phyloP scores from a whole-genome alignment of 2,888 invertebrate genomes.

The Pristionchus entomophagus region DNA sequence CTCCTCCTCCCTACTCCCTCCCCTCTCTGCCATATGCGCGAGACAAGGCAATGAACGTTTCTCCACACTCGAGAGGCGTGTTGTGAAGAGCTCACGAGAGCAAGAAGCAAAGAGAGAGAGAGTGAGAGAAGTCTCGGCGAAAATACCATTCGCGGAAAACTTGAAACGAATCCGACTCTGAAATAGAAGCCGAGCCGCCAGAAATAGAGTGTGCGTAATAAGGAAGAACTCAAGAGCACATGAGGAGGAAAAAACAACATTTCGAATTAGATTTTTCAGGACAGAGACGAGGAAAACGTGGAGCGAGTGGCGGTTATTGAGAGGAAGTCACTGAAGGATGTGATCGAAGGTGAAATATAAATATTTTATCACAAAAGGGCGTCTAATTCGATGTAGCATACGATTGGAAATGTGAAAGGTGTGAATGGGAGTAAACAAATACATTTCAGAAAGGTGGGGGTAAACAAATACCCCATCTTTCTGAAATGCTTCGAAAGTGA shows the following conservation, averaged over 20 bases:
- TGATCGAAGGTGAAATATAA: constrained; percentile 39
- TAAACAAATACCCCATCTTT: no score
- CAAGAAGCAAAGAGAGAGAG: neutral
- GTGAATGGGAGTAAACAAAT: no score
- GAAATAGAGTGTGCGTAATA: neutral
- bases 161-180: no score
- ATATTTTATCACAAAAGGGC: no score
- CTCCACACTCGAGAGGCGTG: neutral
- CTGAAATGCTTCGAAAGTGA: no score
- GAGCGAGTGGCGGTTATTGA: constrained; percentile 37
- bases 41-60: constrained; percentile 37
- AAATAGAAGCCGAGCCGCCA: neutral
- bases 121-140: neutral
- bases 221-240: neutral
- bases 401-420: no score
- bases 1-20: neutral
- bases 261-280: constrained; percentile 13
- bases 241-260: neutral
- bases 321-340: constrained; percentile 22
- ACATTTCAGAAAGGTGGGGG: no score
- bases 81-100: neutral
- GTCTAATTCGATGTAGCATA: no score
- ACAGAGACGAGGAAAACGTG: constrained; percentile 47
- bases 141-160: no score
- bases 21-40: neutral